Evolutionary conservation across 2,888 invertebrate species (phyloP).

Genomic region (Dasypogon diadema): DNA sequence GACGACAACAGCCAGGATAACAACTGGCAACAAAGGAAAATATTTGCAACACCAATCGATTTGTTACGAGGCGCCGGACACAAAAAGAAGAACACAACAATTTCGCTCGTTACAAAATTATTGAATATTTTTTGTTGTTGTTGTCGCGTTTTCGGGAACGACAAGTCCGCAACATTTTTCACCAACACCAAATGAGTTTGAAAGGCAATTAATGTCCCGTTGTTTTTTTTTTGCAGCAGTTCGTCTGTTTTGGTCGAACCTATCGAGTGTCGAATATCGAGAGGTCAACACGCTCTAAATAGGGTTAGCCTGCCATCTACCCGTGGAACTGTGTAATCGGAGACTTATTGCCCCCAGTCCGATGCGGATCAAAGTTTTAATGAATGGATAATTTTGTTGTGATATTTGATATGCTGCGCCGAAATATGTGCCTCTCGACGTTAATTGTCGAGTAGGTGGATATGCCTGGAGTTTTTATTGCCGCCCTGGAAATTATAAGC

Average conservation of each 20-base stretch:
- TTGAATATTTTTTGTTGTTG: slow-evolving; percentile 27
- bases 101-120: slow-evolving; percentile 19
- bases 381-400: slow-evolving; percentile 32
- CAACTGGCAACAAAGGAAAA: slow-evolving; percentile 7
- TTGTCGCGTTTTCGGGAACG: background rate
- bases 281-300: background rate
- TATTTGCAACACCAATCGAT: slow-evolving; percentile 1
- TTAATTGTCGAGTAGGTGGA: slow-evolving; percentile 1
- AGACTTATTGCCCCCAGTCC: slow-evolving; percentile 1
- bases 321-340: background rate
- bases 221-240: slow-evolving; percentile 1
- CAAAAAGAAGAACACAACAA: background rate
- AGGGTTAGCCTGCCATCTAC: background rate
- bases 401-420: slow-evolving; percentile 23
- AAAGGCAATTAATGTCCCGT: background rate
- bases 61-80: background rate
- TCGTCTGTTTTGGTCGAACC: background rate
- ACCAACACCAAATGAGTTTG: slow-evolving; percentile 2
- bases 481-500: background rate
- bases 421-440: slow-evolving; percentile 4
- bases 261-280: slow-evolving; percentile 3
- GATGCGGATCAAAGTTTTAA: slow-evolving; percentile 32
- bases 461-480: slow-evolving; percentile 1
- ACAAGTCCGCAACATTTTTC: background rate
- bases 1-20: background rate